Percentiles rank a stretch among this genome's conserved stretches.
Conservation (phyloP, 1,140 invertebrate genomes). For the Nixonia krombeini region DNA sequence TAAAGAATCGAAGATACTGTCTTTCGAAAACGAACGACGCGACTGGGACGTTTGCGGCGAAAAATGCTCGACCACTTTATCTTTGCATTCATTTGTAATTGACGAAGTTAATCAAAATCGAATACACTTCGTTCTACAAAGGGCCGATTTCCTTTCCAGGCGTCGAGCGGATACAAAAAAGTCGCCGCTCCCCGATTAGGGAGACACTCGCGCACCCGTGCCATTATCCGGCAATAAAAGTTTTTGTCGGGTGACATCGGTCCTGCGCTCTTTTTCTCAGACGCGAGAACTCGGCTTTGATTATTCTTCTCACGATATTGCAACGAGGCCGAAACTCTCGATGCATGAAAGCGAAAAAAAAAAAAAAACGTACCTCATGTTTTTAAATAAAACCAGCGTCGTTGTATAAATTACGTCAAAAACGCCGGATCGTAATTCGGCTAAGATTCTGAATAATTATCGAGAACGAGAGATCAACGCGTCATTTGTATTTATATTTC, state of each 20-base stretch:
- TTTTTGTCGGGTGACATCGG: neutral
- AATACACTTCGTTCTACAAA: neutral
- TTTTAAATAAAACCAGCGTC: no score
- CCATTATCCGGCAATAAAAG: neutral
- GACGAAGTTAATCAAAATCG: neutral
- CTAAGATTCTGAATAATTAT: no score
- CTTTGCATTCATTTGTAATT: neutral
- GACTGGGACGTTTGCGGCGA: neutral
- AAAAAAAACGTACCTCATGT: no score
- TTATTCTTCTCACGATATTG: neutral
- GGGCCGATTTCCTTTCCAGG: neutral
- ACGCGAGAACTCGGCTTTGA: neutral
- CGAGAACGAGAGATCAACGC: no score
- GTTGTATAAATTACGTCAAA: no score
- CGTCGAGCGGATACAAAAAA: neutral
- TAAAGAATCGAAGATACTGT: no score
- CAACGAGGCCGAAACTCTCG: no score
- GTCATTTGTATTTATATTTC: no score
- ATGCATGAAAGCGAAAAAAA: no score
- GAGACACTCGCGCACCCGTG: neutral
- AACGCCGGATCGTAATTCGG: no score
- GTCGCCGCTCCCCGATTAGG: neutral
- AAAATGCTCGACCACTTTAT: no score
- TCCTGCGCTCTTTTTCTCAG: neutral
- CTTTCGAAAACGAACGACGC: no score